Conservation (phyloP, 2,888 invertebrate genomes). For the Mesoligia furuncula region DNA sequence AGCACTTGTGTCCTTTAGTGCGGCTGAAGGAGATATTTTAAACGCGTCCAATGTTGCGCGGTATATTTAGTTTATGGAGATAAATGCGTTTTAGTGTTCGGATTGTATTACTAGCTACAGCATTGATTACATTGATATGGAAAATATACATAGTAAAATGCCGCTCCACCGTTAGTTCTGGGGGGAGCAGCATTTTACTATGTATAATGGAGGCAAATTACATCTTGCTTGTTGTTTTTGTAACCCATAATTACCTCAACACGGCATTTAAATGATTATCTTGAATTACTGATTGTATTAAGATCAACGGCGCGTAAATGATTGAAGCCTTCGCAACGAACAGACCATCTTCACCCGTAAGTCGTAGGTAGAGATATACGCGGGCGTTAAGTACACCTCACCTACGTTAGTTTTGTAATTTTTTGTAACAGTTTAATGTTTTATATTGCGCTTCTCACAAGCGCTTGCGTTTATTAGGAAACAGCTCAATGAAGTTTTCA, state of each 20-base stretch:
- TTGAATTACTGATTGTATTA: constrained; percentile 61
- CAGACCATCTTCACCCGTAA: constrained; percentile 28
- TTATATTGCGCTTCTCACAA: constrained; percentile 37
- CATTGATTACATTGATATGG: constrained; percentile 47
- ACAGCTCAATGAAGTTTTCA: constrained; percentile 35
- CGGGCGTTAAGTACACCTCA: constrained; percentile 68
- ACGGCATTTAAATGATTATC: constrained; percentile 50
- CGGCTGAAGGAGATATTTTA: constrained; percentile 76
- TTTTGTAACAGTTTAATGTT: constrained; percentile 47
- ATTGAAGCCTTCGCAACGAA: constrained; percentile 67
- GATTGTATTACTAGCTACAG: constrained; percentile 58
- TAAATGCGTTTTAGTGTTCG: constrained; percentile 71
- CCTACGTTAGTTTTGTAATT: constrained; percentile 62
- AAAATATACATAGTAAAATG: too few relatives aligned
- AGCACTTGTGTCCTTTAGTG: constrained; percentile 77
- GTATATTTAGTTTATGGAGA: constrained; percentile 80
- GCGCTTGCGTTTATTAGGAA: constrained; percentile 38
- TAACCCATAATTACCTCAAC: constrained; percentile 48
- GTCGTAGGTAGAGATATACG: constrained; percentile 57
- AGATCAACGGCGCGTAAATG: constrained; percentile 71
- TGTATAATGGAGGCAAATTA: constrained; percentile 38
- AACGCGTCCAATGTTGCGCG: constrained; percentile 70
- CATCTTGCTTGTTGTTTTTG: constrained; percentile 40
- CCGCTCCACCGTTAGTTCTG: too few relatives aligned
- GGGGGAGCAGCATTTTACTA: constrained; percentile 20